Base-by-base conservation (phyloP, 2,797 vertebrate species). In the Poeciliopsis paucimaculata region DNA sequence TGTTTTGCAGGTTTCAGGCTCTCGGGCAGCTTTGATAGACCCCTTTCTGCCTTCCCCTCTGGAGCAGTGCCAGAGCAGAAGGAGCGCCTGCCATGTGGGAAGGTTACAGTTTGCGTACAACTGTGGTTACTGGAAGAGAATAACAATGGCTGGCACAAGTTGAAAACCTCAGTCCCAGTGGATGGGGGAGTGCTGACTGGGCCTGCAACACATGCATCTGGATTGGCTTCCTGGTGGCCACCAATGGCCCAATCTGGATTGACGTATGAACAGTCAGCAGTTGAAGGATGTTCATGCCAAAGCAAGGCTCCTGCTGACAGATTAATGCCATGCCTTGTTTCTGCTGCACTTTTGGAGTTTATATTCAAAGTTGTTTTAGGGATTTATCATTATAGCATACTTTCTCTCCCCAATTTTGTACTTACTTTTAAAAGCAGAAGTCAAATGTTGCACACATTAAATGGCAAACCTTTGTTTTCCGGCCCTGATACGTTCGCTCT, bases 131-230 rank as follows among this genome's bases (percentile, higher is more conserved):
- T 95, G 94, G 93, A 95, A 95, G 92, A 88, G 82, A 83, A 93
- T 87, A 93, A 96, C 95, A 96, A 96, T 96, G 95, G 93, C 78
- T 96, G 96, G 96, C 95, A 95, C 26, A 9, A 87, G 91, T 94
- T 95, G 79, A 95, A 95, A 96, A 90, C 93, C 89, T 77, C 86
- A 2, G 84, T 93, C 93, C 93, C 94, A 53, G 75, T 45, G 86
- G 93, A 81, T n/a, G 1, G 80, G 83, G 87, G 86, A 83, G 89
- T 92, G 90, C 91, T 92, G 93, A 93, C 86, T 91, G 90, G 89
- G 85, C 84, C 90, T 82, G 80, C 84, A 84, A 36, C 91, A 85
- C 87, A 88, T 84, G 90, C 95, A 95, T 95, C 94, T 95, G 95
- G 94, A 93, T 93, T 82, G 87, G 93, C 86, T 95, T 95, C 95